These are phyloP conservation scores for Monochamus saltuarius DNA, from an alignment of 1,140 invertebrate species.

Conservation along the genomic window DNA sequence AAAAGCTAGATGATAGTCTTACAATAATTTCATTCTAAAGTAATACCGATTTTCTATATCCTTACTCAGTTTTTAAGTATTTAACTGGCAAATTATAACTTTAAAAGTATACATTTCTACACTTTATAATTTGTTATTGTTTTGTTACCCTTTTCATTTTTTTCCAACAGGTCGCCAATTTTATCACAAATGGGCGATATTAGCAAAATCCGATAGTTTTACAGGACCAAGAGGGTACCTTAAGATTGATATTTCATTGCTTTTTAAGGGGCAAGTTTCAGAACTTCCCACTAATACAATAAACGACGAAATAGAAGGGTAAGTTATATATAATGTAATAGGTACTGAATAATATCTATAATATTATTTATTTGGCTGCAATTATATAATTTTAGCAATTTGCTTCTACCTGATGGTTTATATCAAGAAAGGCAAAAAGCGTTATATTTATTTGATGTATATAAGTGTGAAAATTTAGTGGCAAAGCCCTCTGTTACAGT, in stretches of 20 bases:
- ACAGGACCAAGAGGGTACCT: slow-evolving; percentile 70
- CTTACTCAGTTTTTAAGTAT: too few species aligned
- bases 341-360: too few species aligned
- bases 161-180: slow-evolving; percentile 68
- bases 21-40: too few species aligned
- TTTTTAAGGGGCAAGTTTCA: slow-evolving; percentile 67
- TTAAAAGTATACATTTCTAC: too few species aligned
- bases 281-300: slow-evolving; percentile 62
- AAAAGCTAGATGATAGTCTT: too few species aligned
- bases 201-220: slow-evolving; percentile 64
- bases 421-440: slow-evolving; percentile 62
- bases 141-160: slow-evolving; percentile 4
- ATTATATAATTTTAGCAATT: slow-evolving; percentile 59
- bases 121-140: neutral
- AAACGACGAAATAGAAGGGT: slow-evolving; percentile 76
- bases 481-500: slow-evolving; percentile 58
- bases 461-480: slow-evolving; percentile 66
- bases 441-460: slow-evolving; percentile 64
- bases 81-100: too few species aligned
- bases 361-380: too few species aligned
- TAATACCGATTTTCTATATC: too few species aligned
- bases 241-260: slow-evolving; percentile 73
- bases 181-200: slow-evolving; percentile 78
- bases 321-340: slow-evolving; percentile 50
- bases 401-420: slow-evolving; percentile 67